A percentile compares a stretch with the other conserved stretches of the same genome.
phyloP scores from a whole-genome alignment of 2,797 vertebrate species.

The Miopithecus talapoin region DNA sequence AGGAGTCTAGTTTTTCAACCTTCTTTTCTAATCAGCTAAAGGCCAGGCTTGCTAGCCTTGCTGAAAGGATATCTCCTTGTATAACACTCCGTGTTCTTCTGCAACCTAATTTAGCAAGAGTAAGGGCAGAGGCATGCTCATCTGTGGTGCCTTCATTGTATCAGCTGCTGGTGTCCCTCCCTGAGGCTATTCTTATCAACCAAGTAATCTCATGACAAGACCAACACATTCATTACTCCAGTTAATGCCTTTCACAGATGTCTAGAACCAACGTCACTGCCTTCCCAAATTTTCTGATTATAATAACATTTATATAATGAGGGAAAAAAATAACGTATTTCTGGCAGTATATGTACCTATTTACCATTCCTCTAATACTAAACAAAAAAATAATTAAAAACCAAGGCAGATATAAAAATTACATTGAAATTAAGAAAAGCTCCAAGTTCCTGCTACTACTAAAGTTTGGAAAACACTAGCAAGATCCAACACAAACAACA shows the following conservation, averaged over 20 bases:
- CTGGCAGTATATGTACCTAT: not conserved
- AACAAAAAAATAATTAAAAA: not conserved
- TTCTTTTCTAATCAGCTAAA: not conserved
- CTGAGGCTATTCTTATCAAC: not conserved
- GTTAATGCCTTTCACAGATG: not conserved
- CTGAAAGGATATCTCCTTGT: not conserved
- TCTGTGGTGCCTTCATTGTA: not conserved
- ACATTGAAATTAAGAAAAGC: not conserved
- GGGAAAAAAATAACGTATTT: not conserved
- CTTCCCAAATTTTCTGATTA: not conserved
- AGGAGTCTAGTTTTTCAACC: not conserved
- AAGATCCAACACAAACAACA: not conserved
- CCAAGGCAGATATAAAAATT: not conserved
- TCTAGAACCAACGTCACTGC: not conserved
- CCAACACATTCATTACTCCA: not conserved
- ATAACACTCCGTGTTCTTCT: not conserved
- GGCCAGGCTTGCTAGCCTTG: not conserved
- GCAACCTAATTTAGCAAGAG: not conserved
- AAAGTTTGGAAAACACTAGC: not conserved
- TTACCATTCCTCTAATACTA: not conserved
- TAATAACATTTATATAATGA: not conserved
- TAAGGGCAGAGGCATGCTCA: not conserved
- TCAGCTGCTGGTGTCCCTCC: not conserved
- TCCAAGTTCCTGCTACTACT: not conserved
- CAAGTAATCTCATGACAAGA: not conserved